Evolutionary conservation across 92 coral and sea anemone genomes (phyloP), one percentile per base, ranked within the genome.

Genomic region (Plumapathes pennacea): DNA sequence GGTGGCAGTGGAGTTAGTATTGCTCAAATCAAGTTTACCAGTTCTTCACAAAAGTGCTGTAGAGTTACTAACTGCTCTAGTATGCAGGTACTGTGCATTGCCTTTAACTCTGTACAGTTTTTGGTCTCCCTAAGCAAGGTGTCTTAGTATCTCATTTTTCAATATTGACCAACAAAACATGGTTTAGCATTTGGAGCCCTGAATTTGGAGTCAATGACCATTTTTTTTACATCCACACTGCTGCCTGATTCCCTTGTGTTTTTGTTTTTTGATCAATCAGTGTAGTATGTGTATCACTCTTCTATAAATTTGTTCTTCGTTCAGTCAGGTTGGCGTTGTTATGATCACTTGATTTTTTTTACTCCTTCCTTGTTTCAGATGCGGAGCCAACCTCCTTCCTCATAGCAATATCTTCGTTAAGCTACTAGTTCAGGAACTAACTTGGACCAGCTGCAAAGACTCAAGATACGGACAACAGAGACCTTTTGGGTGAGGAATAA

Each of bases 1-100:
- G 27, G 76, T 85, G 57, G 60, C 80, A 22, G 27, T 85, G 13
- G 92, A 85, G 56, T 54, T 86, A 43, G 84, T 85, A 9, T 61
- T 85, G 46, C 46, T 85, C 38, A 74, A 62, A 37, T 76, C 83
- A 19, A 74, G 80, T 74, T 25, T 85, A 38, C 78, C 83, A 4
- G 59, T 68, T 57, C 43, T 85, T 28, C 92, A 85, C 64, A 38
- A 22, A 54, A 66, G 32, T 53, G 73, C 62, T 10, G 25, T 38
- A 41, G 51, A 39, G 38, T 17, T 71, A 29, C 33, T 72, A 30
- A 60, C 42, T 31, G 34, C n/a, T 26, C 47, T 45, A 10, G 30
- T 46, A 15, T 34, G 37, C 5, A 55, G 54, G 59, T 62, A 60
- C 19, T 27, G 2, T 27, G 2, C 25, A 4, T 33, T 4, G 38